A percentile compares a stretch with the other conserved stretches of the same genome.
phyloP scores from a whole-genome alignment of 2,113 vertebrate species.

The Oryzias curvinotus region DNA sequence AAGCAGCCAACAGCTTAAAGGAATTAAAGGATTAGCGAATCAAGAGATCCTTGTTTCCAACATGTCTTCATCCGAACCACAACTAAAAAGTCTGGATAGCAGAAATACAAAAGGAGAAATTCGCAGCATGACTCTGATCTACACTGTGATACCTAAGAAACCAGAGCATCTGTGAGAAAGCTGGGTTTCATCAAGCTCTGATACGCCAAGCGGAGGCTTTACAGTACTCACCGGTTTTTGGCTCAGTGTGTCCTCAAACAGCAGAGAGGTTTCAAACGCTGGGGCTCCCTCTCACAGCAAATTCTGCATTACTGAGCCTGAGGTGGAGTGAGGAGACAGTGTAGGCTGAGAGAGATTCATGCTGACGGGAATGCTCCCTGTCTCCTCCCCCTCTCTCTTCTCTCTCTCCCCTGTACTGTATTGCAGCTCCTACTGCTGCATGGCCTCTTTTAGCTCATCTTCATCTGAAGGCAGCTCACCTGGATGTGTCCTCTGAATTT shows the following conservation, averaged over 20 bases:
- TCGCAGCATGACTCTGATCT: background rate
- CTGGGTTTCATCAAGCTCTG: too few species aligned
- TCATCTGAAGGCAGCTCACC: too few species aligned
- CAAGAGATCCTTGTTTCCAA: constrained; percentile 17
- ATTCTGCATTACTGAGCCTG: constrained; percentile 48
- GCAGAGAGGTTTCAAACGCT: constrained; percentile 14
- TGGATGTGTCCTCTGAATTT: too few species aligned
- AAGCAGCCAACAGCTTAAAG: constrained; percentile 33
- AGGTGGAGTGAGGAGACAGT: constrained; percentile 35
- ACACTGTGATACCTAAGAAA: background rate
- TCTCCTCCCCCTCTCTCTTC: constrained; percentile 1
- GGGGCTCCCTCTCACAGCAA: constrained; percentile 29
- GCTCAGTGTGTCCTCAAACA: constrained; percentile 17
- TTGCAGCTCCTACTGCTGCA: too few species aligned
- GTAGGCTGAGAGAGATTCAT: constrained; percentile 46
- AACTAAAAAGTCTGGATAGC: constrained; percentile 2
- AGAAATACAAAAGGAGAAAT: background rate
- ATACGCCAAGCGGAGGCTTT: background rate
- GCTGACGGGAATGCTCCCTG: constrained; percentile 27
- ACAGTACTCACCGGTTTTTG: constrained; percentile 45
- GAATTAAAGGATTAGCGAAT: constrained; percentile 51
- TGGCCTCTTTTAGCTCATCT: too few species aligned
- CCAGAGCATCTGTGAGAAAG: background rate
- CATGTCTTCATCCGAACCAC: constrained; percentile 16
- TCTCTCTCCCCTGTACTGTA: background rate